Conservation (phyloP, 2,113 vertebrate species). For the Scartelaos histophorus region DNA sequence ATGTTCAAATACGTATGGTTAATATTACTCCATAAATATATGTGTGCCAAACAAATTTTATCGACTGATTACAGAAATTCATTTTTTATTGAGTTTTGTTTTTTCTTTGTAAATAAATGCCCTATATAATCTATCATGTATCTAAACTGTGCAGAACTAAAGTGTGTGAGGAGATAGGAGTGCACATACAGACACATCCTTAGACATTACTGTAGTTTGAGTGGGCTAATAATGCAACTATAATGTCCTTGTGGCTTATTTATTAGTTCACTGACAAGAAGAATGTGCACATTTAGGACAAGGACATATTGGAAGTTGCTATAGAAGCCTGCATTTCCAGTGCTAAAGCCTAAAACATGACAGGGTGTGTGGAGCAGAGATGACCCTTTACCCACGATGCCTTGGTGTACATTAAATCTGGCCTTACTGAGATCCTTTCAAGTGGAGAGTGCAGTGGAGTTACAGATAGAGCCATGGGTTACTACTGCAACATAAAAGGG, state of each 20-base stretch:
- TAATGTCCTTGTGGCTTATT: neutral
- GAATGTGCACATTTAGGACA: neutral
- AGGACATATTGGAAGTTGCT: neutral
- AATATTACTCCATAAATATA: no score
- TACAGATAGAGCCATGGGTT: neutral
- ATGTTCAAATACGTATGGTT: no score
- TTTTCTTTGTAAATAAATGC: no score
- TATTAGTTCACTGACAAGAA: neutral
- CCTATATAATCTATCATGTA: no score
- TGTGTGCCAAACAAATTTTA: no score
- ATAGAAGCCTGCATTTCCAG: neutral
- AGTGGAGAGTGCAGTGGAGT: neutral
- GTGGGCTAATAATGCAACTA: neutral
- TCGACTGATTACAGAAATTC: no score
- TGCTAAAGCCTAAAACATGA: constrained; percentile 3
- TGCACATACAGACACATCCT: neutral
- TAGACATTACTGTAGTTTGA: neutral
- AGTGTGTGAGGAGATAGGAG: neutral
- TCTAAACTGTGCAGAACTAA: neutral
- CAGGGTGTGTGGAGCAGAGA: neutral
- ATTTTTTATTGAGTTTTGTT: no score
- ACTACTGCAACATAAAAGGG: neutral
- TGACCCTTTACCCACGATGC: constrained; percentile 3
- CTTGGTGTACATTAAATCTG: constrained; percentile 10
- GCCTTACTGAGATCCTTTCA: constrained; percentile 11